Evolutionary conservation across 2,888 invertebrate species (phyloP), one percentile per base, ranked within the genome.

Genomic region (Acleris emargana): DNA sequence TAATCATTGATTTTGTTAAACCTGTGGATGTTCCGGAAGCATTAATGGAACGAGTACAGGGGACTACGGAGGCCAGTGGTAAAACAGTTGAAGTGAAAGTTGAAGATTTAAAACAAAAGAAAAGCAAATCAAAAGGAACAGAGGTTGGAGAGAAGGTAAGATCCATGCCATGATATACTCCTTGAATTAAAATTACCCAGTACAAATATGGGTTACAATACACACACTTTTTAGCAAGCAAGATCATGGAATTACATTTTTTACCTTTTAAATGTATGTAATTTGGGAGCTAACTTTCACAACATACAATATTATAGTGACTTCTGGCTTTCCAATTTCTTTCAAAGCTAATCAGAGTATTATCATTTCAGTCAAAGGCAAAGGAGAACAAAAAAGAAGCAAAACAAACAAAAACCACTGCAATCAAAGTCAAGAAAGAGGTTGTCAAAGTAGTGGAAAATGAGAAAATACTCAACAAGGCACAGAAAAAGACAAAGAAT

Each of bases 1-100:
- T 94, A 67, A 83, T 93, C 69, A 94, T 93, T 77, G 88, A 91
- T 62, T 89, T 92, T 68, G 90, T 94, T 66, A 77, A 80, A 71
- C 93, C 94, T 59, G 88, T 91, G 32, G 93, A 93, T 77, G 76
- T 93, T 45, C 93, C 93, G 32, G 83, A 85, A 72, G 77, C 62
- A 25, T 72, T 91, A 55, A 42, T 72, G 28, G 68, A 73, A 50
- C 68, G 74, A 53, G 64, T 76, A 42, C 67, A 64, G 18, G 50
- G 28, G 7, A 58, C 52, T 25, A 11, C 43, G 7, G 52, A 66
- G 18, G 7, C 51, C 5, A 47, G 51, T 16, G 32, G 13, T 51
- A 59, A 75, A 3, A 73, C 71, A 58, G 68, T 64, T 28, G 69
- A 73, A 54, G 43, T 68, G 58, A 67, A 68, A 61, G 57, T 58